These are phyloP conservation scores for Agrotis ipsilon DNA, from an alignment of 2,888 invertebrate species.

Conservation along the genomic window DNA sequence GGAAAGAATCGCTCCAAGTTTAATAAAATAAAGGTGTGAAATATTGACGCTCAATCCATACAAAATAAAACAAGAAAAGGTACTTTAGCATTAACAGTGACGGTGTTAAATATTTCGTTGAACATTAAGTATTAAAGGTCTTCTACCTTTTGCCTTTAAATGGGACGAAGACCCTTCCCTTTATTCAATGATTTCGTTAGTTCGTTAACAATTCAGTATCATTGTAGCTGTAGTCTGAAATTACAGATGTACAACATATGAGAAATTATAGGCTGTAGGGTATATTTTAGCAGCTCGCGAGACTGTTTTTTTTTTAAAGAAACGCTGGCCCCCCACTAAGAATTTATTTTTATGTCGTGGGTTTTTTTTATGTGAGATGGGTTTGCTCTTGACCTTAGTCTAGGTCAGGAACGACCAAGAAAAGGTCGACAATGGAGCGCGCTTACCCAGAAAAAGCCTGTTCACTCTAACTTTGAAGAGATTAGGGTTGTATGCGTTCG, in stretches of 20 bases:
- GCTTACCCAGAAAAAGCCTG: too few relatives aligned
- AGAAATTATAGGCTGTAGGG: too few relatives aligned
- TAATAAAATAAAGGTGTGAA: background rate
- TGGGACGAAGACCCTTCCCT: slow-evolving; percentile 7
- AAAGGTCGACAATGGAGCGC: too few relatives aligned
- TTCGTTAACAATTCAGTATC: slow-evolving; percentile 37
- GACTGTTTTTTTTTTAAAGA: too few relatives aligned
- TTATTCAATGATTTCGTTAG: slow-evolving; percentile 37
- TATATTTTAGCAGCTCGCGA: background rate
- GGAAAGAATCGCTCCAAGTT: background rate
- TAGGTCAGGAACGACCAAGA: too few relatives aligned
- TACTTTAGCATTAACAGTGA: slow-evolving; percentile 9
- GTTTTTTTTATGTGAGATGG: too few relatives aligned
- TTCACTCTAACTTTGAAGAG: too few relatives aligned
- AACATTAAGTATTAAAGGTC: slow-evolving; percentile 40
- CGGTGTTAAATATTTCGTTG: slow-evolving; percentile 26
- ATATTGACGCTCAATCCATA: background rate
- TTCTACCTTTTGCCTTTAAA: slow-evolving; percentile 17
- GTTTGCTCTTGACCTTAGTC: too few relatives aligned
- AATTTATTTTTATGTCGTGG: too few relatives aligned
- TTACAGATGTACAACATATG: slow-evolving; percentile 4
- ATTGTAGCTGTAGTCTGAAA: slow-evolving; percentile 7
- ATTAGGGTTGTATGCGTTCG: too few relatives aligned
- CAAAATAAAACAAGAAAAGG: slow-evolving; percentile 11
- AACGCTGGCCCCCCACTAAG: too few relatives aligned